Base-by-base conservation (phyloP, 2,113 vertebrate genomes). In the Jaculus jaculus region DNA sequence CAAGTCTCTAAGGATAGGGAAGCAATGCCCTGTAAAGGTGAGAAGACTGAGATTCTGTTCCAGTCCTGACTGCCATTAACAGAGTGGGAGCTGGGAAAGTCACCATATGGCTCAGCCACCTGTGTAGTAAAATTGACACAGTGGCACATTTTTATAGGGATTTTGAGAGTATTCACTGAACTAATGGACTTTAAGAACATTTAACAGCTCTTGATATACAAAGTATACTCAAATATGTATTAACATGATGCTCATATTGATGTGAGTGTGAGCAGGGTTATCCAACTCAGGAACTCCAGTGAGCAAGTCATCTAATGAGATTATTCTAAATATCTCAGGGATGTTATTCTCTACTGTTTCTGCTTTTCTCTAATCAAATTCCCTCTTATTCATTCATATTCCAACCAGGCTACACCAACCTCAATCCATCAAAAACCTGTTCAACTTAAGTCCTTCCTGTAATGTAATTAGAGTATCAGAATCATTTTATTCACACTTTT, bases 151-250 rank as follows among this genome's bases (percentile, higher is more conserved):
- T 37, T 86, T 85, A n/a, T 10, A 85, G 32, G 12, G 2, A 26
- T 92, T 94, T 84, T 83, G 37, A 89, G 51, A 86, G 24, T n/a
- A 84, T 89, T 72, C 17, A 75, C 26, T 86, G 71, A 90, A 74
- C 47, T 92, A 54, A n/a, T n/a, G 18, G 28, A 89, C 34, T 84
- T n/a, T 32, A 69, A 90, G 32, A 24, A 4, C 71, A 54, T 92
- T 6, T n/a, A 79, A 39, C 7, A 10, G 9, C 34, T 3, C 34
- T 58, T 32, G 11, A 61, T 37, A 32, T 73, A 60, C 7, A 85
- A 13, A 66, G 39, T 65, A 16, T 66, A n/a, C 21, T 86, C 26
- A 94, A 54, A 5, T 82, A 54, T 74, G 37, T 74, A 26, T 87
- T 68, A 88, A 65, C 61, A 73, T 34, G 37, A 86, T 34, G 5